Evolutionary conservation across 2,797 vertebrate genomes (phyloP), one percentile per base, ranked within the genome.

Genomic region (Neoniphon sammara): DNA sequence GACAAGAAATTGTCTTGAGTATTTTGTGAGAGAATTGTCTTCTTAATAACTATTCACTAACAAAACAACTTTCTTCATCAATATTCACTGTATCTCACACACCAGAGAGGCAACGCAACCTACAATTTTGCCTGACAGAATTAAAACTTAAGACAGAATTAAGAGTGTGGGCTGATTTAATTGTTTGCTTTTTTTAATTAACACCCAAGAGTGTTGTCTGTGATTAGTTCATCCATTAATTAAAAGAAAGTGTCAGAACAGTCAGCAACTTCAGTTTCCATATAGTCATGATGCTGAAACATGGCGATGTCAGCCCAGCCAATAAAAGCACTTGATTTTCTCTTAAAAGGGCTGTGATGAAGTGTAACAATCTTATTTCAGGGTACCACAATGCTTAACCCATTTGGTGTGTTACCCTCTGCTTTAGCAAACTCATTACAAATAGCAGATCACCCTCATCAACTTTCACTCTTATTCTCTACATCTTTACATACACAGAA

Each of bases 221-320:
- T 73, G 72, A 75, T 84, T 69, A 77, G 55, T 70, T 27, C 7
- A 56, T 74, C 31, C 67, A 69, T 70, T 74, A 46, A 61, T 66
- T 27, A 63, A 70, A 73, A 57, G 14, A 63, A 50, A 8, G 14
- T 36, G 20, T 65, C 46, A 64, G 50, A 31, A 42, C 0, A 14
- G 39, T 2, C 21, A 3, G 14, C 12, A 44, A 15, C 17, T 14
- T 60, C 17, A 15, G 23, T 44, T 55, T 18, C 36, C 18, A 27
- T 20, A 50, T 11, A 50, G 18, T n/a, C 50, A 44, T 25, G 55
- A 46, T 46, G 65, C 3, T 20, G 5, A 2, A 21, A 3, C 54
- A 72, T 14, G 7, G 39, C 39, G 55, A 82, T 78, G 75, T 66
- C 64, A 70, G 80, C 78, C 78, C 77, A 81, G 66, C 61, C 30